Evolutionary conservation across 1,140 invertebrate genomes (phyloP).

Genomic region (Drosophila varians): DNA sequence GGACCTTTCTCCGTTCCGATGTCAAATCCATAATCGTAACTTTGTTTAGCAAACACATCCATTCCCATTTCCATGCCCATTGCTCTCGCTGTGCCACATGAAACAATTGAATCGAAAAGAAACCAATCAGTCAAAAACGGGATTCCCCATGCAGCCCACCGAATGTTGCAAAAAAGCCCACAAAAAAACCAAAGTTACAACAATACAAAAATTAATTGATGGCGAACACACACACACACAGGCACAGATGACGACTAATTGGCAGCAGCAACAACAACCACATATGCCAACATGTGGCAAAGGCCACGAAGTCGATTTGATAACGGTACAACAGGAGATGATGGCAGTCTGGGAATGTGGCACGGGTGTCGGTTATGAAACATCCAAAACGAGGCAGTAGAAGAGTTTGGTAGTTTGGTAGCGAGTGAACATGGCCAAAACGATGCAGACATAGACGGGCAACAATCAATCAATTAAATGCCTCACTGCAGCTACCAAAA

Average conservation of each 20-base stretch:
- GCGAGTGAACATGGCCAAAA: slow-evolving; percentile 42
- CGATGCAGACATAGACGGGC: slow-evolving; percentile 75
- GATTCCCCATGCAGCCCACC: slow-evolving; percentile 26
- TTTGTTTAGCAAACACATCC: slow-evolving; percentile 42
- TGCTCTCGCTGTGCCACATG: slow-evolving; percentile 1
- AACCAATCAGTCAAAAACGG: slow-evolving; percentile 69
- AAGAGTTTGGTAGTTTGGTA: slow-evolving; percentile 3
- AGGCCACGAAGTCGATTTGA: slow-evolving; percentile 68
- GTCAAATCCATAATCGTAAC: slow-evolving; percentile 29
- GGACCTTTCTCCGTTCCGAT: slow-evolving; percentile 4
- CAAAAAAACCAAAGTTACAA: slow-evolving; percentile 53
- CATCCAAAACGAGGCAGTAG: slow-evolving; percentile 13
- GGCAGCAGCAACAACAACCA: slow-evolving; percentile 58
- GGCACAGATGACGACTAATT: slow-evolving; percentile 66
- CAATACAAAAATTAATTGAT: slow-evolving; percentile 78
- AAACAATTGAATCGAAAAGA: slow-evolving; percentile 55
- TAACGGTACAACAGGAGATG: slow-evolving; percentile 41
- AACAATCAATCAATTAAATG: slow-evolving; percentile 81
- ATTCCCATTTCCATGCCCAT: slow-evolving; percentile 14
- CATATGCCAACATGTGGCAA: slow-evolving; percentile 17
- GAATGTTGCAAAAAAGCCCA: slow-evolving; percentile 15
- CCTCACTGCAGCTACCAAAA: slow-evolving; percentile 50
- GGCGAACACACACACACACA: slow-evolving; percentile 41
- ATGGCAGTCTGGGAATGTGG: slow-evolving; percentile 8
- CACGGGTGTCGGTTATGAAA: slow-evolving; percentile 59